Evolutionary conservation across 2,797 vertebrate genomes (phyloP).

Genomic region (Xenops minutus): DNA sequence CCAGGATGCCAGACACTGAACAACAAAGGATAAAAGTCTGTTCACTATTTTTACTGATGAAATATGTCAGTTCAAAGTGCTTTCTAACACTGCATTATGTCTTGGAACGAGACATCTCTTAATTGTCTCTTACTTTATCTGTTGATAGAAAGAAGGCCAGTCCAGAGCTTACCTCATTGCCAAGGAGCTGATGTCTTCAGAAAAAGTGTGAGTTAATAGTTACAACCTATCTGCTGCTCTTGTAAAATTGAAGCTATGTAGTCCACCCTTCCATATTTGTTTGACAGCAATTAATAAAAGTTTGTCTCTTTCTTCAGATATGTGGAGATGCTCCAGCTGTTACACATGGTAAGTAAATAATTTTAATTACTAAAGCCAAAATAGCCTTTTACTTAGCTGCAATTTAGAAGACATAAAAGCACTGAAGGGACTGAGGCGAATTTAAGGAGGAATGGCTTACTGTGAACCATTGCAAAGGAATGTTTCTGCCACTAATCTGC

Average conservation of each 20-base stretch:
- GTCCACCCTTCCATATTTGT: not conserved
- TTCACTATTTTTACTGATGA: not conserved
- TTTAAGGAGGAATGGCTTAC: not conserved
- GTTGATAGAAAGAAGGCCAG: slow-evolving; percentile 84
- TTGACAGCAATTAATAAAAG: slow-evolving; percentile 37
- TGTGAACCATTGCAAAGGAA: not conserved
- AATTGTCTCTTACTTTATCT: slow-evolving; percentile 25
- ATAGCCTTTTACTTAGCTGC: slow-evolving; percentile 18
- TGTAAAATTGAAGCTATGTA: not conserved
- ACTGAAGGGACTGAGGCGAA: not conserved
- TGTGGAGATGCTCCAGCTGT: slow-evolving; percentile 86
- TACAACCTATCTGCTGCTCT: not conserved
- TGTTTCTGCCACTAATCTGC: not conserved
- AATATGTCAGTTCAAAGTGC: not conserved
- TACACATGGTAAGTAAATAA: slow-evolving; percentile 82
- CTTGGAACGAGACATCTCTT: not conserved
- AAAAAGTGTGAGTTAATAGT: slow-evolving; percentile 86
- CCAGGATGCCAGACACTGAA: not conserved
- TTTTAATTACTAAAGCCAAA: slow-evolving; percentile 43
- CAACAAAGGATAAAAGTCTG: not conserved
- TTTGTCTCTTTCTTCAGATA: slow-evolving; percentile 82
- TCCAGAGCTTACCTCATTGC: slow-evolving; percentile 88
- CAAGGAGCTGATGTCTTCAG: slow-evolving; percentile 90
- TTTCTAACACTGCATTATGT: not conserved
- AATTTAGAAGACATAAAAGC: slow-evolving; percentile 24